phyloP scores from a whole-genome alignment of 1,140 invertebrate species.

The Psilanteris sp. region DNA sequence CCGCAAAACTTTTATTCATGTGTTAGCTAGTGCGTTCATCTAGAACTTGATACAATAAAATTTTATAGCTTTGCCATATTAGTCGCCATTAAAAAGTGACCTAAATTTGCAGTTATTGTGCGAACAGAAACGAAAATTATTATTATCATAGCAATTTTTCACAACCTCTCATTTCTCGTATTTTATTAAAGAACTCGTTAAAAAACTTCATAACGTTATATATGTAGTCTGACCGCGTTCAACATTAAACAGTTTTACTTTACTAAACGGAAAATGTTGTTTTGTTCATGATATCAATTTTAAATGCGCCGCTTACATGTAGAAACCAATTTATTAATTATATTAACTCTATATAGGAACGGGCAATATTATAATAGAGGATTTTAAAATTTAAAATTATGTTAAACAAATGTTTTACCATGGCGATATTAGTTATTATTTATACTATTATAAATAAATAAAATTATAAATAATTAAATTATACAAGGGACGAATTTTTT shows the following conservation, averaged over 20 bases:
- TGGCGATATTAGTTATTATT: no score
- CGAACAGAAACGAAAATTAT: conserved; percentile 47
- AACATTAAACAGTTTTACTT: conserved; percentile 18
- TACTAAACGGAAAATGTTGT: conserved; percentile 13
- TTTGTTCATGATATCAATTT: not conserved
- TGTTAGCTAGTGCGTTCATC: conserved; percentile 7
- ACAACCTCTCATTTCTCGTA: conserved; percentile 18
- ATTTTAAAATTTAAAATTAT: no score
- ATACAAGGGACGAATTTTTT: no score
- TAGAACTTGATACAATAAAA: conserved; percentile 31
- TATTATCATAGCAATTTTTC: conserved; percentile 26
- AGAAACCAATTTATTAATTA: no score
- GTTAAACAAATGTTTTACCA: no score
- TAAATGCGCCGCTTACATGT: not conserved
- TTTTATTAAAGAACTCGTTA: conserved; percentile 52
- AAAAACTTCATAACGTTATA: conserved; percentile 41
- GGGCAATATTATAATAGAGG: no score
- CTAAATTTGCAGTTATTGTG: conserved; percentile 40
- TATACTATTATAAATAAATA: no score
- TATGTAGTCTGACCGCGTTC: not conserved
- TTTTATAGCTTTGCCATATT: conserved; percentile 37
- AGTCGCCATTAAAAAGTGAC: conserved; percentile 46
- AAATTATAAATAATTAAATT: no score
- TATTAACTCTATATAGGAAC: conserved; percentile 18
- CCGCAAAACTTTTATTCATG: conserved; percentile 31